Evolutionary conservation across 2,888 invertebrate genomes (phyloP).

Genomic region (Drosophila greeni): DNA sequence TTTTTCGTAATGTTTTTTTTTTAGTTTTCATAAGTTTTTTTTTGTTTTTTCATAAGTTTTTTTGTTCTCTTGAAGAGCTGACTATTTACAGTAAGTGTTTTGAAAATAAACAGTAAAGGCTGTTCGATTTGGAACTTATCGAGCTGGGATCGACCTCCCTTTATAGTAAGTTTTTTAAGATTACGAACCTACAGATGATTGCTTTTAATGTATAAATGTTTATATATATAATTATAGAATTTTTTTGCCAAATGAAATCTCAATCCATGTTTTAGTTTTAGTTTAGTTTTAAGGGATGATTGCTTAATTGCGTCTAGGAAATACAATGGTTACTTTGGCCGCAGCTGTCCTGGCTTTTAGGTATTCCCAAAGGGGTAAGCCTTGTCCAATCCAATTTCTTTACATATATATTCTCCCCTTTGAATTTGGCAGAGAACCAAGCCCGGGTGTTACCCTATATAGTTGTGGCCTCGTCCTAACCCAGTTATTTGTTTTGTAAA

Average conservation of each 20-base stretch:
- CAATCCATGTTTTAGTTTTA: constrained; percentile 1
- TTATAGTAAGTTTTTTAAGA: constrained; percentile 6
- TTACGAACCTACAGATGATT: constrained; percentile 18
- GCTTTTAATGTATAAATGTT: constrained; percentile 7
- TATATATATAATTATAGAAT: neutral
- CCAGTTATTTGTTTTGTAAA: constrained; percentile 38
- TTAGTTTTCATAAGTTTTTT: neutral
- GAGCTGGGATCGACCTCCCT: neutral
- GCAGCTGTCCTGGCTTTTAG: constrained; percentile 4
- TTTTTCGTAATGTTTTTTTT: too few relatives aligned
- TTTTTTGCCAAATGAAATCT: neutral
- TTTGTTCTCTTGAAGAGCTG: constrained; percentile 11
- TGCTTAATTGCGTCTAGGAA: constrained; percentile 6
- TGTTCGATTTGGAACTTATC: neutral
- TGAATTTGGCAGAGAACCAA: constrained; percentile 15
- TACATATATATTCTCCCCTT: neutral
- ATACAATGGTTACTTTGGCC: constrained; percentile 8
- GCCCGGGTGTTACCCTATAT: constrained; percentile 11
- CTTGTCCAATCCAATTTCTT: constrained; percentile 7
- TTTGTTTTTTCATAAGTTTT: neutral
- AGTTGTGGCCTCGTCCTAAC: constrained; percentile 13
- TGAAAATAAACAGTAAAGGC: constrained; percentile 6
- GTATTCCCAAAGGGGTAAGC: constrained; percentile 10
- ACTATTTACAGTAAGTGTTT: constrained; percentile 17
- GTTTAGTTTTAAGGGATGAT: neutral